Percentiles rank a stretch among this genome's conserved stretches.
These are phyloP conservation scores for Habrosyne pyritoides DNA, from an alignment of 2,888 invertebrate species.

Conservation along the genomic window DNA sequence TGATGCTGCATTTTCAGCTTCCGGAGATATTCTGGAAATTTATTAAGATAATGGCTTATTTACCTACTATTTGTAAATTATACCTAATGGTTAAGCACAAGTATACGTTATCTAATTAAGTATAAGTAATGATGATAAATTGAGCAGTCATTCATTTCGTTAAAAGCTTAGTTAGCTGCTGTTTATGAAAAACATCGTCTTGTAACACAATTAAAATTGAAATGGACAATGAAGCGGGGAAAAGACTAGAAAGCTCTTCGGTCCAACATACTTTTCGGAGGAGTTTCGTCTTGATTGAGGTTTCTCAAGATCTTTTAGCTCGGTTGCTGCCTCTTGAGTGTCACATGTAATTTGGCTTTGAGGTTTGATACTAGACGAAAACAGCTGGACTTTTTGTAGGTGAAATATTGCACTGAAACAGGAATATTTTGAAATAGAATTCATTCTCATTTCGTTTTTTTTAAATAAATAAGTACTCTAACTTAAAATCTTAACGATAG, in stretches of 20 bases:
- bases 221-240: too few relatives aligned
- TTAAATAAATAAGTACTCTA: too few relatives aligned
- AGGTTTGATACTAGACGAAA: constrained; percentile 39
- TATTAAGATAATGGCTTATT: too few relatives aligned
- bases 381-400: constrained; percentile 50
- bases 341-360: constrained; percentile 35
- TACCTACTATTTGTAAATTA: too few relatives aligned
- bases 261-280: constrained; percentile 35
- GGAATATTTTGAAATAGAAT: constrained; percentile 12
- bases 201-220: too few relatives aligned
- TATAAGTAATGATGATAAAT: neutral
- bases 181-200: neutral
- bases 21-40: constrained; percentile 30
- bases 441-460: neutral
- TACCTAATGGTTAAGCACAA: too few relatives aligned
- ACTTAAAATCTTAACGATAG: too few relatives aligned
- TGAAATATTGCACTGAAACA: constrained; percentile 32
- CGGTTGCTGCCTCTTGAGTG: constrained; percentile 46
- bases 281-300: constrained; percentile 31
- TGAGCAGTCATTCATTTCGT: neutral
- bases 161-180: neutral
- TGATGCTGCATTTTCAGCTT: constrained; percentile 35
- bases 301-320: constrained; percentile 53
- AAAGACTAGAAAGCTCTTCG: constrained; percentile 8
- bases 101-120: neutral